These are phyloP conservation scores for Odontocolon sp. DNA, from an alignment of 2,888 invertebrate genomes.

Conservation along the genomic window DNA sequence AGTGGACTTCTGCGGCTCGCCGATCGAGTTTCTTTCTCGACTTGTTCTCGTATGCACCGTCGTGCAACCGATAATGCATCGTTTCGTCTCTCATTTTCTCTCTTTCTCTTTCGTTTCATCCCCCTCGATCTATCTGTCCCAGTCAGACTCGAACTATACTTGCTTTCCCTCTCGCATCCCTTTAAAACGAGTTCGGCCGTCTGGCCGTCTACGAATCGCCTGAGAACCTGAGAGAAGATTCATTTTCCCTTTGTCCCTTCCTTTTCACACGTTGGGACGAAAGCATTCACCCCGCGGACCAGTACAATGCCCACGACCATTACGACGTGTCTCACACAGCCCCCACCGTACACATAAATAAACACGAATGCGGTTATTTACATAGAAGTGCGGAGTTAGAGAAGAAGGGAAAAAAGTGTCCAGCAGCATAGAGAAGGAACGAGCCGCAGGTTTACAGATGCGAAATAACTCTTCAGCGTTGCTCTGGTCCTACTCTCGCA, in stretches of 20 bases:
- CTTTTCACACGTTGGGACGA: slow-evolving; percentile 74
- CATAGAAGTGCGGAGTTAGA: slow-evolving; percentile 19
- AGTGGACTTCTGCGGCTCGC: neutral
- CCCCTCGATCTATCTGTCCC: neutral
- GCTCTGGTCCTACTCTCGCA: neutral
- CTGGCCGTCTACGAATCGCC: slow-evolving; percentile 72
- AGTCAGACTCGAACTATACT: neutral
- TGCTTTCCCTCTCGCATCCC: slow-evolving; percentile 61
- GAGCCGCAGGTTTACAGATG: slow-evolving; percentile 31
- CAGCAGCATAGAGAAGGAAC: neutral
- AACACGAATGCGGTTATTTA: slow-evolving; percentile 55
- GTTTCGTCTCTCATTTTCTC: slow-evolving; percentile 11
- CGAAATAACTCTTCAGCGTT: slow-evolving; percentile 46
- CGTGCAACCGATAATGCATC: slow-evolving; percentile 29
- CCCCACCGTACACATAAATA: slow-evolving; percentile 53
- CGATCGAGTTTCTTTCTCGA: slow-evolving; percentile 11
- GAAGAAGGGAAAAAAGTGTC: neutral
- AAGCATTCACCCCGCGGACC: slow-evolving; percentile 41
- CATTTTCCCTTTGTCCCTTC: slow-evolving; percentile 76
- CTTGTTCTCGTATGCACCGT: slow-evolving; percentile 12
- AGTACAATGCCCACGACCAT: slow-evolving; percentile 60
- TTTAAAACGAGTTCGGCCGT: slow-evolving; percentile 76
- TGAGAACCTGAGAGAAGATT: slow-evolving; percentile 75
- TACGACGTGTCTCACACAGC: slow-evolving; percentile 60
- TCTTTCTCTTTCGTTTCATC: neutral